Percentiles rank a stretch among this genome's conserved stretches.
Conservation (phyloP, 2,888 invertebrate genomes). For the Crocallis elinguaria region DNA sequence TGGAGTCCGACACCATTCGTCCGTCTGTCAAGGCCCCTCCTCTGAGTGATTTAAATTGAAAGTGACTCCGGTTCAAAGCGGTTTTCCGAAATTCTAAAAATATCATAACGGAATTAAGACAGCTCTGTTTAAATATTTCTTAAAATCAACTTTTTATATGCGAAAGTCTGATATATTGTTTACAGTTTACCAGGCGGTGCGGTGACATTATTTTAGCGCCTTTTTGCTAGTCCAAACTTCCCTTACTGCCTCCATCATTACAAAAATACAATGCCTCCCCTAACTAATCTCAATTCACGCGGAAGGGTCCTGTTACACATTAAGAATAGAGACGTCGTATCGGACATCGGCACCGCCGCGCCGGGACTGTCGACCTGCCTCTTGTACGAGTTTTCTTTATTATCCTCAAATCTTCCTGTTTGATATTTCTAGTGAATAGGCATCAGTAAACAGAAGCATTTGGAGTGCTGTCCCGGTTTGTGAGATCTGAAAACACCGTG, state of each 20-base stretch:
- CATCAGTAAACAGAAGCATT: too few species aligned
- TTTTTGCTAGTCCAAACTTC: neutral
- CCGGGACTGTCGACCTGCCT: slow-evolving; percentile 6
- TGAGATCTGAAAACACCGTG: too few species aligned
- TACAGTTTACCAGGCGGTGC: too few species aligned
- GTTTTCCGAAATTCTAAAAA: too few species aligned
- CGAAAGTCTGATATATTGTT: neutral
- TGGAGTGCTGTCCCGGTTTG: too few species aligned
- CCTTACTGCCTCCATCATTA: slow-evolving; percentile 4
- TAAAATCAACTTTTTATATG: neutral
- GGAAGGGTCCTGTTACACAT: slow-evolving; percentile 32
- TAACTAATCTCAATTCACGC: slow-evolving; percentile 30
- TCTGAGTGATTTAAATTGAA: too few species aligned
- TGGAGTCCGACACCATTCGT: too few species aligned
- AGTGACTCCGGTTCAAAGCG: too few species aligned
- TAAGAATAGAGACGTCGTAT: slow-evolving; percentile 26
- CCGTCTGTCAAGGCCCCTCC: too few species aligned
- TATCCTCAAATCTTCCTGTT: neutral
- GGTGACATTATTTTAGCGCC: too few species aligned
- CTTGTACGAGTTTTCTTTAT: neutral
- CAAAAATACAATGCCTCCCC: slow-evolving; percentile 3
- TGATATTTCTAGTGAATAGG: neutral
- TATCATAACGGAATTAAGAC: too few species aligned
- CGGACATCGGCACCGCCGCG: slow-evolving; percentile 1
- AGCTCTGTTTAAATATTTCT: too few species aligned